Evolutionary conservation across 2,113 vertebrate species (phyloP).

Genomic region (Sprattus sprattus): DNA sequence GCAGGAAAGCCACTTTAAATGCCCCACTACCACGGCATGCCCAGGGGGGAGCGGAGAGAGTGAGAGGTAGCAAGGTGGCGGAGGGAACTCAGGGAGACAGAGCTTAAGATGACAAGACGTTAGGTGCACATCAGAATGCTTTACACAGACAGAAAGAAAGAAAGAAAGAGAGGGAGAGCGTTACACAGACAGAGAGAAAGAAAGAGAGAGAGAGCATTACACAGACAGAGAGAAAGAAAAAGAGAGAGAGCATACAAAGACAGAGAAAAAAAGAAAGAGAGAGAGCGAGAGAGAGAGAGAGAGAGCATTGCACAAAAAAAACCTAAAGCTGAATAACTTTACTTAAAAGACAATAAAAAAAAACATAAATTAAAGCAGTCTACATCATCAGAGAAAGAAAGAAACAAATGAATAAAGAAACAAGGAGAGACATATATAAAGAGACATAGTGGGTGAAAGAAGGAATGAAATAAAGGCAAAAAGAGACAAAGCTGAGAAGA

Average conservation of each 20-base stretch:
- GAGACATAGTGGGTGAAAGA: neutral
- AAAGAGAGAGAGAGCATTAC: neutral
- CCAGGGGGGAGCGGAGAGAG: neutral
- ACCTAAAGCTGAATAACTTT: neutral
- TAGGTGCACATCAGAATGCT: neutral
- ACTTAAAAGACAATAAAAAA: too few relatives aligned
- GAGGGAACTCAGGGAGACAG: neutral
- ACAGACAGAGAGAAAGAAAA: neutral
- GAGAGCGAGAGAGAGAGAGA: neutral
- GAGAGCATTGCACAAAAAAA: neutral
- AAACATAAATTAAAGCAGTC: too few relatives aligned
- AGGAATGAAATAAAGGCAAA: neutral
- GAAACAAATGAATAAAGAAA: neutral
- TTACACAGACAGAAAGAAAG: neutral
- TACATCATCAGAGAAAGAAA: neutral
- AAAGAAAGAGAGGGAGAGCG: neutral
- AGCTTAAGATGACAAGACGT: neutral
- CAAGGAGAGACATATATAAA: neutral
- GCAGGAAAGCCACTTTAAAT: neutral
- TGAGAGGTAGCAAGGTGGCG: neutral
- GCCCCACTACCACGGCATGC: neutral
- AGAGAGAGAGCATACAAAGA: neutral
- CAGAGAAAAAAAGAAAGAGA: too few relatives aligned
- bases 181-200: neutral
- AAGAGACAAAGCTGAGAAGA: neutral